Base-by-base conservation (phyloP, 2,797 vertebrate genomes). In the Knipowitschia caucasica region DNA sequence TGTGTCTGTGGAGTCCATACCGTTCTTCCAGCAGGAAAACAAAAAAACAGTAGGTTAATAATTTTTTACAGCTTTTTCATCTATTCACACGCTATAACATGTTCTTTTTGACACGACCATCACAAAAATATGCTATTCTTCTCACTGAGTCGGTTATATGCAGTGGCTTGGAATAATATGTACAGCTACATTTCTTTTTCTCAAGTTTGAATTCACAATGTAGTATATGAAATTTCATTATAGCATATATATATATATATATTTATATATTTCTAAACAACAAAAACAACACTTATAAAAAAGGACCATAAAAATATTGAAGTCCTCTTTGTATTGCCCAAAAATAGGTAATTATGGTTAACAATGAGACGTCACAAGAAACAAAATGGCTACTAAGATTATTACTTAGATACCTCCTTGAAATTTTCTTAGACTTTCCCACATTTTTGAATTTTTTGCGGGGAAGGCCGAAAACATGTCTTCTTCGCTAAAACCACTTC, bases 251-350 rank as follows among this genome's bases (percentile, higher is more conserved):
- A 83, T 86, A 86, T n/a, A n/a, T n/a, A n/a, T n/a, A 86, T 87
- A 86, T 86, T 83, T 85, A 83, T 86, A 86, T 82, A 81, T 92
- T 93, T 92, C 93, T 96, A 91, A 92, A 92, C 88, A 88, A 91
- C 90, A 91, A 93, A 93, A 94, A 95, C 86, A 93, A 93, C 93
- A 98, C 92, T 95, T 94, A 93, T 94, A 94, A 94, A 91, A 93
- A 94, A 94, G 93, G 93, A 93, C 90, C 92, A 87, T 92, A 89
- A 91, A 94, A 95, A 94, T 91, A 92, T 90, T 89, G 91, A 87
- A 87, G 91, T 94, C 96, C 96, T 95, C 92, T 92, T 93, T 93
- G 96, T 99, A 99, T 99, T 99, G 95, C 96, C 95, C 87, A 96
- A 98, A 99, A 98, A 96, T 94, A 98, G 94, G 94, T 91, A 92